Evolutionary conservation across 1,140 invertebrate species (phyloP).

Genomic region (Bactericera cockerelli): DNA sequence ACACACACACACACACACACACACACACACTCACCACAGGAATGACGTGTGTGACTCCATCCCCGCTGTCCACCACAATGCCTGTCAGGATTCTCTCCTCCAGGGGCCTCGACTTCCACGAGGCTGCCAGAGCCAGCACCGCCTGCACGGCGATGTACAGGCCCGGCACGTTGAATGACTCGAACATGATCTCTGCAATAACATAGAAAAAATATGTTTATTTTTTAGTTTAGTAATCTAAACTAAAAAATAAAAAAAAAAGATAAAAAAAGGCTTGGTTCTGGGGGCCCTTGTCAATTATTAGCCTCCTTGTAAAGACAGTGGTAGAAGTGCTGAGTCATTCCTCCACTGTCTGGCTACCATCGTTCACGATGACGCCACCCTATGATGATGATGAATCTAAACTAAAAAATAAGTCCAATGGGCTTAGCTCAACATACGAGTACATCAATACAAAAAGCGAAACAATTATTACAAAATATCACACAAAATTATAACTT

Average conservation of each 20-base stretch:
- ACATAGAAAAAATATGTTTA: slow-evolving; percentile 8
- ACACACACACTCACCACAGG: slow-evolving; percentile 81
- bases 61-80: slow-evolving; percentile 96
- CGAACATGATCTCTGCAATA: slow-evolving; percentile 95
- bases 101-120: slow-evolving; percentile 80
- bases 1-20: too few relatives aligned
- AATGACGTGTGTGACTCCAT: slow-evolving; percentile 99
- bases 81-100: slow-evolving; percentile 89
- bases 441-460: too few relatives aligned
- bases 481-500: too few relatives aligned
- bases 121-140: slow-evolving; percentile 91
- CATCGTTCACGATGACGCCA: too few relatives aligned
- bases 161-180: slow-evolving; percentile 98
- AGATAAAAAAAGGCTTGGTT: not conserved
- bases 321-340: too few relatives aligned
- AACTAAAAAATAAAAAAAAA: slow-evolving; percentile 11
- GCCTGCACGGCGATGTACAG: slow-evolving; percentile 98
- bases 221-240: not conserved
- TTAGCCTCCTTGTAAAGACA: too few relatives aligned
- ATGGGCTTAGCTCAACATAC: too few relatives aligned
- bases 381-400: too few relatives aligned
- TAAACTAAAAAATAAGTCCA: not conserved
- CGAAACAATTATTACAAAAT: too few relatives aligned
- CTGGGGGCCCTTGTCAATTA: too few relatives aligned
- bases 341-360: too few relatives aligned